A percentile compares a stretch with the other conserved stretches of the same genome.
Evolutionary conservation across 1,140 invertebrate species (phyloP).

Genomic region (Zaprionus nigranus): DNA sequence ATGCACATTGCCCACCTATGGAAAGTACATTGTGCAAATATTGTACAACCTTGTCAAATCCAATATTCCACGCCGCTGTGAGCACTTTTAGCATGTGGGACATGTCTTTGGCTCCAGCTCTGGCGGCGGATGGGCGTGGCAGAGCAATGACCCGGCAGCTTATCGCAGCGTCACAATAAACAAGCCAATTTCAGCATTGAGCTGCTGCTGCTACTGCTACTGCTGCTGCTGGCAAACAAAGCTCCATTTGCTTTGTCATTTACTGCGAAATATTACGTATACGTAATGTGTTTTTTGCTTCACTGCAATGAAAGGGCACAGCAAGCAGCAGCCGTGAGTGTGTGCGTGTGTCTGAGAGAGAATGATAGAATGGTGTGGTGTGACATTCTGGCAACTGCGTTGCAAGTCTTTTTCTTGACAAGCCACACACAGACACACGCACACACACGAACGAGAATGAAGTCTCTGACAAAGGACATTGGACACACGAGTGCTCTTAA

Average conservation of each 20-base stretch:
- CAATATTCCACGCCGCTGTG: slow-evolving; percentile 11
- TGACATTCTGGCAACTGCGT: slow-evolving; percentile 52
- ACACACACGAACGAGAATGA: slow-evolving; percentile 19
- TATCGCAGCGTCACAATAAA: slow-evolving; percentile 66
- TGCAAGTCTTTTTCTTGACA: slow-evolving; percentile 43
- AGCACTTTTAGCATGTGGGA: slow-evolving; percentile 17
- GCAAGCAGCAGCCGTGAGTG: background rate
- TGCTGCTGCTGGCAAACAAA: slow-evolving; percentile 59
- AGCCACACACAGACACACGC: slow-evolving; percentile 12
- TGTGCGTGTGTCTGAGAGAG: background rate
- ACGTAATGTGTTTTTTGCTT: slow-evolving; percentile 41
- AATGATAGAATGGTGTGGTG: slow-evolving; percentile 39
- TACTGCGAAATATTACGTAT: slow-evolving; percentile 67
- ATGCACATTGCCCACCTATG: background rate
- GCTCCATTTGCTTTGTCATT: slow-evolving; percentile 64
- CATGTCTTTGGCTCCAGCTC: background rate
- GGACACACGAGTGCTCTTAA: slow-evolving; percentile 57
- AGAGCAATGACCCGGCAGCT: slow-evolving; percentile 56
- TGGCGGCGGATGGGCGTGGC: slow-evolving; percentile 6
- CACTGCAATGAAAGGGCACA: slow-evolving; percentile 35
- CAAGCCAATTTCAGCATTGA: slow-evolving; percentile 55
- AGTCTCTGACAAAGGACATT: slow-evolving; percentile 33
- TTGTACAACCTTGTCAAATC: background rate
- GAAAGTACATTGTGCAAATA: background rate
- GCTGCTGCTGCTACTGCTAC: slow-evolving; percentile 25